Evolutionary conservation across 2,888 invertebrate species (phyloP).

Genomic region (Invenusta paracnida): DNA sequence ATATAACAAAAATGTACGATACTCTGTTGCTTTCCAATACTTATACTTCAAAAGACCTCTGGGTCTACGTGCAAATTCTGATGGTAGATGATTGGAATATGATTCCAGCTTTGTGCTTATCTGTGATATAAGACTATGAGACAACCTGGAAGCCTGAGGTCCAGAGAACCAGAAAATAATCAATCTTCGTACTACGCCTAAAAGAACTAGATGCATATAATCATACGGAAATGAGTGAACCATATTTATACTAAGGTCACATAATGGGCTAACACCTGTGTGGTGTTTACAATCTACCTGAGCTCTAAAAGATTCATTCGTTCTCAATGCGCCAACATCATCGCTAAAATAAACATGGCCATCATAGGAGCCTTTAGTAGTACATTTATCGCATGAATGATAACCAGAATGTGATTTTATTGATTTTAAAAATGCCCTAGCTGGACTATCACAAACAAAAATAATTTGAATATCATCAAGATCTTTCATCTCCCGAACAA

Average conservation of each 20-base stretch:
- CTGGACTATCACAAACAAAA: constrained; percentile 33
- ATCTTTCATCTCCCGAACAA: not conserved
- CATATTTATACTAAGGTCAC: constrained; percentile 47
- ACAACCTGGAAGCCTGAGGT: constrained; percentile 40
- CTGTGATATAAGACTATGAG: not conserved
- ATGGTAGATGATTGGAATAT: constrained; percentile 43
- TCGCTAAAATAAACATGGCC: constrained; percentile 38
- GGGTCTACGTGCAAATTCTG: constrained; percentile 51
- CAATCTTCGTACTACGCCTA: constrained; percentile 52
- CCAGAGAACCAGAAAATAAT: constrained; percentile 49
- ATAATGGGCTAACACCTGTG: constrained; percentile 44
- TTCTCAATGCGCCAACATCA: constrained; percentile 37
- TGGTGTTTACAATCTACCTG: constrained; percentile 46
- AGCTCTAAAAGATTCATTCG: constrained; percentile 38
- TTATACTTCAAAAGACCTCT: constrained; percentile 49
- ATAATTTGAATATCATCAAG: not conserved
- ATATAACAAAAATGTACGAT: constrained; percentile 50
- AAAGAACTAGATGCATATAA: constrained; percentile 53
- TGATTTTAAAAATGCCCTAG: constrained; percentile 37
- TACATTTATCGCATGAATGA: constrained; percentile 45
- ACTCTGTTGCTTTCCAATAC: constrained; percentile 53
- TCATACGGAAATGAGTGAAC: constrained; percentile 50
- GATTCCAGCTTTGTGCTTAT: constrained; percentile 8
- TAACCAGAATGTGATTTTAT: constrained; percentile 44
- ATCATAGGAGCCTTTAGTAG: constrained; percentile 38